phyloP scores from a whole-genome alignment of 2,113 vertebrate genomes.

The Osmerus mordax region DNA sequence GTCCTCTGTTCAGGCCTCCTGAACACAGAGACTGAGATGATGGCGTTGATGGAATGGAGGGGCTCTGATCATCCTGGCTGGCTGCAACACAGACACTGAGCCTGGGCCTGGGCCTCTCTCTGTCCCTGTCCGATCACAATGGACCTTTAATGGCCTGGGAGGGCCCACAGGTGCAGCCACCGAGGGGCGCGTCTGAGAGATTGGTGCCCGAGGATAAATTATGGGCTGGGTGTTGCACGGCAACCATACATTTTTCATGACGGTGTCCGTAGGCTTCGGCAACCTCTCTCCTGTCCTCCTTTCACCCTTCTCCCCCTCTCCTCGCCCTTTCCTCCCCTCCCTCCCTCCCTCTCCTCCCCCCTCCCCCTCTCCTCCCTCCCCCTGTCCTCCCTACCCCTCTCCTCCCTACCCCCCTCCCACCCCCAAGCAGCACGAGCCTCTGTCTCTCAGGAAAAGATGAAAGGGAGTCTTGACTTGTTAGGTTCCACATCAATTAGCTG shows the following conservation, averaged over 20 bases:
- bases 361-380: neutral
- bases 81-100: too few species aligned
- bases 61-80: too few species aligned
- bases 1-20: too few species aligned
- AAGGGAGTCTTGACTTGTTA: constrained; percentile 63
- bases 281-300: neutral
- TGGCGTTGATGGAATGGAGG: too few species aligned
- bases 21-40: too few species aligned
- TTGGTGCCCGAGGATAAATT: constrained; percentile 57
- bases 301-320: neutral
- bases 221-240: constrained; percentile 38
- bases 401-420: neutral
- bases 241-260: constrained; percentile 72
- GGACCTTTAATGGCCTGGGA: constrained; percentile 5
- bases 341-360: neutral
- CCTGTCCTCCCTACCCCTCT: neutral
- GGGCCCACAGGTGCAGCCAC: constrained; percentile 63
- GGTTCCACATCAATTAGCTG: constrained; percentile 44
- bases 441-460: constrained; percentile 40
- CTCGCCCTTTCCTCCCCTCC: neutral
- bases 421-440: constrained; percentile 7
- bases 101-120: neutral
- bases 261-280: constrained; percentile 33
- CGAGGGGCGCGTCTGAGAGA: constrained; percentile 35
- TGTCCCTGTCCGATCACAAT: neutral